These are phyloP conservation scores for Sipha flava DNA, from an alignment of 1,140 invertebrate genomes.

Conservation along the genomic window DNA sequence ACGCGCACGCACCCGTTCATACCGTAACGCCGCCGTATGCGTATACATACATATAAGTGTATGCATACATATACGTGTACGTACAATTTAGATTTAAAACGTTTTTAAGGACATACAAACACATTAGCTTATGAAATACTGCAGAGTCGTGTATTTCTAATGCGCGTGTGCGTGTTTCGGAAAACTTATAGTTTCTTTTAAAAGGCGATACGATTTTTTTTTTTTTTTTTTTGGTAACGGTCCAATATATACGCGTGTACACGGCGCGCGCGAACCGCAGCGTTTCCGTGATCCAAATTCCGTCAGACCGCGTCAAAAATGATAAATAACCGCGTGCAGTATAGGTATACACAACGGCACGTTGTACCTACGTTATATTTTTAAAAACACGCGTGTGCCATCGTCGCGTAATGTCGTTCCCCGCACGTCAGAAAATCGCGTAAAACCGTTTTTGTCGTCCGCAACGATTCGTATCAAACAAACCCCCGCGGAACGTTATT, in stretches of 20 bases:
- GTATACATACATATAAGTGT: background rate
- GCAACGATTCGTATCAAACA: too few species aligned
- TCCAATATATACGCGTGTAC: too few species aligned
- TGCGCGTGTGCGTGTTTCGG: background rate
- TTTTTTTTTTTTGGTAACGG: background rate
- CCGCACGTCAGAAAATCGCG: background rate
- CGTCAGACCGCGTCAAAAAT: too few species aligned
- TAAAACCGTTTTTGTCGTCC: too few species aligned
- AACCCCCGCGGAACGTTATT: too few species aligned
- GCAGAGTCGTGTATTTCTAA: background rate
- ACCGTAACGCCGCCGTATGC: background rate
- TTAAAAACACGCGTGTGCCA: background rate
- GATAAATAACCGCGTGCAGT: background rate
- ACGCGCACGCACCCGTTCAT: background rate
- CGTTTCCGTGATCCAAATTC: background rate
- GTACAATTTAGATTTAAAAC: background rate
- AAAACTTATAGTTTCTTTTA: background rate
- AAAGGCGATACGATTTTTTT: background rate
- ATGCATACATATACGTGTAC: background rate
- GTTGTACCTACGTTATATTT: background rate
- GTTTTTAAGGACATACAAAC: conserved; percentile 16
- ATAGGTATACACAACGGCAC: too few species aligned
- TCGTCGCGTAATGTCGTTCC: background rate
- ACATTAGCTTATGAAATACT: conserved; percentile 13
- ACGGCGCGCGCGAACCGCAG: too few species aligned